Evolutionary conservation across 2,888 invertebrate genomes (phyloP).

Genomic region (Machimus atricapillus): DNA sequence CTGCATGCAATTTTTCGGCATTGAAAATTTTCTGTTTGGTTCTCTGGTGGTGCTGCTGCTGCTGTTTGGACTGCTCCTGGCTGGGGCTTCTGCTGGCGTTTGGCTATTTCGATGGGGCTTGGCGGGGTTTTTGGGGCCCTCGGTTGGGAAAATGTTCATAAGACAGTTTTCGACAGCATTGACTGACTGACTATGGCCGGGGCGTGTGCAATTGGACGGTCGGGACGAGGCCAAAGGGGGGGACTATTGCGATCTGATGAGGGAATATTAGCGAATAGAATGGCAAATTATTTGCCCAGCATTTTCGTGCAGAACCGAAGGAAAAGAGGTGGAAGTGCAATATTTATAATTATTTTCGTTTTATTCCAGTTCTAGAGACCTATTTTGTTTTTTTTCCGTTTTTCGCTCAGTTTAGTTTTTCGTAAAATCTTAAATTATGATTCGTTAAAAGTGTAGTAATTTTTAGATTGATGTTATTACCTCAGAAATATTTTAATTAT

Average conservation of each 20-base stretch:
- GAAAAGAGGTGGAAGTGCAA: neutral
- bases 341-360: neutral
- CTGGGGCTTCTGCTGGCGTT: neutral
- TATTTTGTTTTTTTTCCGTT: neutral
- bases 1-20: slow-evolving; percentile 40
- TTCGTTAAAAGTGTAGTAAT: neutral
- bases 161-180: slow-evolving; percentile 27
- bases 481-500: too few species aligned
- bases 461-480: neutral
- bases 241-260: neutral
- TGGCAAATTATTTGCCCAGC: neutral
- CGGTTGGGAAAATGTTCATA: neutral
- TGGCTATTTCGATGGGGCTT: neutral
- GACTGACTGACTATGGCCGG: neutral
- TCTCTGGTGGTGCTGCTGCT: neutral
- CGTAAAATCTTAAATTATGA: neutral
- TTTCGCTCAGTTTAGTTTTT: neutral
- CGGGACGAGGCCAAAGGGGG: neutral
- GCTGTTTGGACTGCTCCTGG: neutral
- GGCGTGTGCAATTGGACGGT: neutral
- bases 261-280: slow-evolving; percentile 7
- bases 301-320: neutral
- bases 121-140: neutral
- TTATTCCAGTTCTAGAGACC: neutral
- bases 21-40: slow-evolving; percentile 26